These are phyloP conservation scores for Gibbula magus DNA, from an alignment of 2,888 invertebrate genomes.

Conservation along the genomic window DNA sequence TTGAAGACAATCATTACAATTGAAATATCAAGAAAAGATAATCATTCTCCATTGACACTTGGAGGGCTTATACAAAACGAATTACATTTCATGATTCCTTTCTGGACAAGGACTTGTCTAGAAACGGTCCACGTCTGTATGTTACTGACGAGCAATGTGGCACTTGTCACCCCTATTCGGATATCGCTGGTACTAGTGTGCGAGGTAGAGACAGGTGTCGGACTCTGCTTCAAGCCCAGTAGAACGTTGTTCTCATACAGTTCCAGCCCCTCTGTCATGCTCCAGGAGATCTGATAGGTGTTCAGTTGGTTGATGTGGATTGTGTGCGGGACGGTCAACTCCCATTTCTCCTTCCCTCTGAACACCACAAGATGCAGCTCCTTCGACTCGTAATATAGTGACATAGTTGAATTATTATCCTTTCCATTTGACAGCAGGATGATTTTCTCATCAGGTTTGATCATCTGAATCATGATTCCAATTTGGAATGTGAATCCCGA, in stretches of 20 bases:
- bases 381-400: background rate
- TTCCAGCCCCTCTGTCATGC: background rate
- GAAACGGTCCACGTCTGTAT: background rate
- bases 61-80: no score
- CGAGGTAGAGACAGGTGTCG: background rate
- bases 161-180: background rate
- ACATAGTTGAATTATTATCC: background rate
- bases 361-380: background rate
- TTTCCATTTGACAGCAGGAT: background rate
- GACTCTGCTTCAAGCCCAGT: background rate
- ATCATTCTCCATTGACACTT: no score
- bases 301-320: background rate
- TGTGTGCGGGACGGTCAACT: background rate
- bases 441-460: background rate
- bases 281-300: background rate
- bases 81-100: background rate
- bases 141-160: background rate
- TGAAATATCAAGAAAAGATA: no score
- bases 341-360: background rate
- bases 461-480: background rate
- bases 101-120: background rate
- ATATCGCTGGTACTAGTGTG: background rate
- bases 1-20: no score
- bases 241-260: background rate
- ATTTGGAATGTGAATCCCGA: constrained; percentile 3